phyloP scores from a whole-genome alignment of 1,140 invertebrate genomes.

The Parapsyche elsis region DNA sequence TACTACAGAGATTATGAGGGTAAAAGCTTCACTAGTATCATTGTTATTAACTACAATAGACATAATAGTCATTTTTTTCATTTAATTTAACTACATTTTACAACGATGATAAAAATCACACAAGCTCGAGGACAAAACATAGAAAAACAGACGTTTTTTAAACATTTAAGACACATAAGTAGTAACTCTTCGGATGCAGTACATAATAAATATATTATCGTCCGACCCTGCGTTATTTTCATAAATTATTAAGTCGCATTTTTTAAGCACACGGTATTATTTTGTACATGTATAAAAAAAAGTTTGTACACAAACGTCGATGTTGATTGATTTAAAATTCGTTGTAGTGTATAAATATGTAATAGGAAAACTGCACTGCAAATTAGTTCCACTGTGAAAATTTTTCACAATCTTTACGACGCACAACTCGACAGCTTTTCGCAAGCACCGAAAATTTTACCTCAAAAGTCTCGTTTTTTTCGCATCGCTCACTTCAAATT shows the following conservation, averaged over 20 bases:
- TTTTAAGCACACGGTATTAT: background rate
- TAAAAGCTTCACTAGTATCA: no score
- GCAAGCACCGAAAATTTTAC: no score
- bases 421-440: no score
- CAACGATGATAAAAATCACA: background rate
- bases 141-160: background rate
- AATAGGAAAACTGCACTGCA: no score
- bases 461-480: background rate
- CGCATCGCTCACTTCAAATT: constrained; percentile 56
- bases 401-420: no score
- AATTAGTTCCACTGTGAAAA: no score
- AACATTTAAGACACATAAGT: background rate
- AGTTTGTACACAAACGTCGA: no score
- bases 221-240: background rate
- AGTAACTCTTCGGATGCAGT: background rate
- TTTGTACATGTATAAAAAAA: constrained; percentile 17
- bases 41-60: no score
- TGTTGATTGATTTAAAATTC: constrained; percentile 11
- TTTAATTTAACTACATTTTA: no score
- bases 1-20: no score
- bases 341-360: background rate
- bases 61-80: no score
- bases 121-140: background rate
- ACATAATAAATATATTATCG: background rate
- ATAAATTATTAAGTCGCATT: background rate